Base-by-base conservation (phyloP, 2,888 invertebrate species). In the Dinocampus coccinellae region DNA sequence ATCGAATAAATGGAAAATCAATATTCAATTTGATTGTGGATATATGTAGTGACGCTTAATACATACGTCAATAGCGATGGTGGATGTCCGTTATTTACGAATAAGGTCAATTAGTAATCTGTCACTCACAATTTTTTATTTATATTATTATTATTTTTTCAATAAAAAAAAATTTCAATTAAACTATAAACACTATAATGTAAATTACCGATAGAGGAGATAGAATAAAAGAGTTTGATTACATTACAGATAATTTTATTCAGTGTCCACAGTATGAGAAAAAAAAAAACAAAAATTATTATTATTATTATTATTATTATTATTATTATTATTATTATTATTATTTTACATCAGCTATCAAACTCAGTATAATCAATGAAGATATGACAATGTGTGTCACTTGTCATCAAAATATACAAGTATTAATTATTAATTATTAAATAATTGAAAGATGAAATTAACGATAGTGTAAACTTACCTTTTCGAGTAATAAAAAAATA, bases 391-490 rank as follows among this genome's bases (percentile, higher is more conserved):
- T 36, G n/a, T n/a, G n/a, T n/a, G n/a, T n/a, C 1, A 39, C 13
- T 13, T 7, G 16, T 47, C 1, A 47, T 47, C 16, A 47, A 7
- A 47, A 9, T 16, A 7, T n/a, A 16, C 16, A 47, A 16, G 6
- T 4, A 34, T 9, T 61, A 34, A n/a, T 39, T 47, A 70, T 7
- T 3, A 33, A 22, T 10, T 11, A 16, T 55, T 57, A 64, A 61
- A 66, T 53, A 24, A 26, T 63, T 20, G 4, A 20, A 47, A 16
- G 16, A 20, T 20, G 3, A 10, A 36, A 36, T 36, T 20, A 47
- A 47, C 16, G 16, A n/a, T 3, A 24, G 2, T 10, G 2, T 3
- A 13, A 34, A 73, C 81, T 79, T 70, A 82, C 83, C 76, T 72
- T 73, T 36, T 64, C 72, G 1, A 75, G 55, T 42, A 80, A 22